A percentile compares a stretch with the other conserved stretches of the same genome.
Conservation (phyloP, 2,888 invertebrate species). For the Osedax frankpressi region DNA sequence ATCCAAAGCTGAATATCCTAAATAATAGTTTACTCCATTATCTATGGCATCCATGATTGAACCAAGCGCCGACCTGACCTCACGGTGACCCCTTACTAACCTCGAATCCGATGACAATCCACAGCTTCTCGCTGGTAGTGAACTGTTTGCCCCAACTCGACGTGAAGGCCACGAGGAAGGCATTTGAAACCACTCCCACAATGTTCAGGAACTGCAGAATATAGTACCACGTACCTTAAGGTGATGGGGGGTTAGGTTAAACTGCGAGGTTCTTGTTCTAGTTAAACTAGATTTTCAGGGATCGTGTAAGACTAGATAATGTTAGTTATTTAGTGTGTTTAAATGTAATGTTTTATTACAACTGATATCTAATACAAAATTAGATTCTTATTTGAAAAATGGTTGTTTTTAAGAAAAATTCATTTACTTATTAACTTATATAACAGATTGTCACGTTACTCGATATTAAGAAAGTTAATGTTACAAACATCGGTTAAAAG, state of each 20-base stretch:
- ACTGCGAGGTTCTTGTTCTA: too few relatives aligned
- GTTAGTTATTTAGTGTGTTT: too few relatives aligned
- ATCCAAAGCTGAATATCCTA: too few relatives aligned
- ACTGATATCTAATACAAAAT: too few relatives aligned
- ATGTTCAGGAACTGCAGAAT: constrained; percentile 48
- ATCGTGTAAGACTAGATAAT: too few relatives aligned
- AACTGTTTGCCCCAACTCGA: constrained; percentile 40
- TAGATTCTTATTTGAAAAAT: too few relatives aligned
- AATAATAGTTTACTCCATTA: too few relatives aligned
- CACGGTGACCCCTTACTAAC: constrained; percentile 28
- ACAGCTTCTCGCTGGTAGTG: constrained; percentile 32
- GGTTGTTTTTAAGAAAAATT: too few relatives aligned
- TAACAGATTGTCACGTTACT: not conserved
- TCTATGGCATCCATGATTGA: too few relatives aligned
- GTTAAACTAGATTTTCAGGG: too few relatives aligned
- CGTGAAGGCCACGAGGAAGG: constrained; percentile 48
- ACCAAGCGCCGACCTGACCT: not conserved
- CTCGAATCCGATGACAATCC: constrained; percentile 45
- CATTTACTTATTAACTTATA: not conserved
- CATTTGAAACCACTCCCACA: constrained; percentile 48
- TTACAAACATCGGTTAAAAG: not conserved
- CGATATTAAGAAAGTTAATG: not conserved
- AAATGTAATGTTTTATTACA: too few relatives aligned
- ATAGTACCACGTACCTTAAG: constrained; percentile 47
- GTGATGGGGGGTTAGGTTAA: too few relatives aligned